phyloP scores from a whole-genome alignment of 2,888 invertebrate species.

The Acleris cristana region DNA sequence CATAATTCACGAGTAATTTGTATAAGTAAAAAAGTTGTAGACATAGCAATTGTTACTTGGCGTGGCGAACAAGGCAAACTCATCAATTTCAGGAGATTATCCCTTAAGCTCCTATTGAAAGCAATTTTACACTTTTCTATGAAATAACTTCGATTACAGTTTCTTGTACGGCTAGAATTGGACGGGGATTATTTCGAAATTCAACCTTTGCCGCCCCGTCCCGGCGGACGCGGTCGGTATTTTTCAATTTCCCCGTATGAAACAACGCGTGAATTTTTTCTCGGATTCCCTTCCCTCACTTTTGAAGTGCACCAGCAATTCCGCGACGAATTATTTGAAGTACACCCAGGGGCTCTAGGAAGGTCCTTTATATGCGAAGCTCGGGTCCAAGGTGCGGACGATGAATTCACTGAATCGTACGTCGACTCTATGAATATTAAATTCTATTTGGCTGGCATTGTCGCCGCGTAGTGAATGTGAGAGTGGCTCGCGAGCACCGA shows the following conservation, averaged over 20 bases:
- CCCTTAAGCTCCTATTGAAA: constrained; percentile 13
- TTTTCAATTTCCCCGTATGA: constrained; percentile 74
- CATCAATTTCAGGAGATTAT: constrained; percentile 23
- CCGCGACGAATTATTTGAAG: constrained; percentile 78
- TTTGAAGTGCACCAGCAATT: constrained; percentile 74
- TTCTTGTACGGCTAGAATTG: constrained; percentile 50
- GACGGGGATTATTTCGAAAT: constrained; percentile 57
- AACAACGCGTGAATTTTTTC: constrained; percentile 68
- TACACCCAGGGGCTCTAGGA: constrained; percentile 72
- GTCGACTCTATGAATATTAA: constrained; percentile 82
- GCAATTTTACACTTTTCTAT: constrained; percentile 24
- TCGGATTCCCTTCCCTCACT: constrained; percentile 64
- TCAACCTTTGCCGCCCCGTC: constrained; percentile 55
- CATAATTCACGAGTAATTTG: too few species aligned
- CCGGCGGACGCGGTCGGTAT: constrained; percentile 63
- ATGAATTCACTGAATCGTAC: constrained; percentile 82
- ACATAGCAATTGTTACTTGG: background rate
- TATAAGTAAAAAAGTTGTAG: too few species aligned
- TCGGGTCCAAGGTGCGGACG: constrained; percentile 77
- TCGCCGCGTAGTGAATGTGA: constrained; percentile 72
- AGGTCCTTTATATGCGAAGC: constrained; percentile 79
- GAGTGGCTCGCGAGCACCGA: constrained; percentile 53
- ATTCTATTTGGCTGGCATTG: constrained; percentile 80
- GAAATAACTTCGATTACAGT: constrained; percentile 41
- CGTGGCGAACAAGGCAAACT: background rate